Percentiles rank a stretch among this genome's conserved stretches.
These are phyloP conservation scores for Ornithorhynchus anatinus DNA, from an alignment of 2,113 vertebrate species.

Conservation along the genomic window DNA sequence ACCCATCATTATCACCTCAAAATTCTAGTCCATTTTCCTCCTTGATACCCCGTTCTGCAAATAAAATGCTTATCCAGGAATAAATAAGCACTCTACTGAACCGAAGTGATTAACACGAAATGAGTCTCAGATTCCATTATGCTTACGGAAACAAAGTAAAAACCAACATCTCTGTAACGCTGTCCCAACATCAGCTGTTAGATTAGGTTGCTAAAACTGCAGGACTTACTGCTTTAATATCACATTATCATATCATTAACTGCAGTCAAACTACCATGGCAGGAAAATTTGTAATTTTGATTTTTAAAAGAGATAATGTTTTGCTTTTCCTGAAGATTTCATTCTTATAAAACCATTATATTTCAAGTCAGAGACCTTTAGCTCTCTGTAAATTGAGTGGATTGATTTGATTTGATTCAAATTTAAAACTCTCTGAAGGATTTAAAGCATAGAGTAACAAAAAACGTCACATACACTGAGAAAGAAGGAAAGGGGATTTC, in stretches of 20 bases:
- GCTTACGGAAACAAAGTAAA: slow-evolving; percentile 37
- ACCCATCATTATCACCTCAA: background rate
- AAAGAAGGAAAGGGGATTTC: too few species aligned
- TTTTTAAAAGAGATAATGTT: too few species aligned
- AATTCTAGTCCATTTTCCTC: slow-evolving; percentile 17
- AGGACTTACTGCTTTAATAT: slow-evolving; percentile 34
- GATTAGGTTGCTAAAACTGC: slow-evolving; percentile 3
- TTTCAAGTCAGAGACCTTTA: too few species aligned
- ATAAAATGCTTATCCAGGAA: slow-evolving; percentile 29
- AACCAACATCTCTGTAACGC: slow-evolving; percentile 10
- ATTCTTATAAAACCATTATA: too few species aligned
- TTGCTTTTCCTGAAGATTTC: too few species aligned
- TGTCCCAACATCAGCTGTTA: slow-evolving; percentile 14
- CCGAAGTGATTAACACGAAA: slow-evolving; percentile 22
- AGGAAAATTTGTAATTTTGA: slow-evolving; percentile 38
- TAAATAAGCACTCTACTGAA: slow-evolving; percentile 37
- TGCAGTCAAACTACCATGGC: background rate
- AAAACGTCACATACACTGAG: too few species aligned
- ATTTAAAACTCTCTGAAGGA: too few species aligned
- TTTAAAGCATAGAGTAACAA: too few species aligned
- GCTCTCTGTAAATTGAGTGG: too few species aligned
- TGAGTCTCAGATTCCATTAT: slow-evolving; percentile 29
- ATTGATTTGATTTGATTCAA: too few species aligned
- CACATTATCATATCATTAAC: slow-evolving; percentile 36
- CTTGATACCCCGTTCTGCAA: slow-evolving; percentile 33